phyloP scores from a whole-genome alignment of 2,888 invertebrate genomes.

The Tuberolachnus salignus region DNA sequence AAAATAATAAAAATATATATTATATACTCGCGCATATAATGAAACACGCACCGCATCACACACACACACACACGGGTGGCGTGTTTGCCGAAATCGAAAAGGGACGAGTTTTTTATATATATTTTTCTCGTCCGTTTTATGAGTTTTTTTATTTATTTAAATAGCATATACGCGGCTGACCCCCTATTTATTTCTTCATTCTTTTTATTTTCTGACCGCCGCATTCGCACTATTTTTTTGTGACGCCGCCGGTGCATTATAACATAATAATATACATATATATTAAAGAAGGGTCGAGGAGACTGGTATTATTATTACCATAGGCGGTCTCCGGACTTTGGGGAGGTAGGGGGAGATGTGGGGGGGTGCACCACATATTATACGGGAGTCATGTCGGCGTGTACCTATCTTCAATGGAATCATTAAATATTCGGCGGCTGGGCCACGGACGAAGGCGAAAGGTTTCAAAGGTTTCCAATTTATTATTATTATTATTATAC shows the following conservation, averaged over 20 bases:
- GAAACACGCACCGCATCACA: neutral
- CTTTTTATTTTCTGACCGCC: conserved; percentile 31
- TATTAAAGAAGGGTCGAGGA: conserved; percentile 53
- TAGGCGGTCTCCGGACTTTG: no score
- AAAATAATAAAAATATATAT: no score
- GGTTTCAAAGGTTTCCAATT: conserved; percentile 45
- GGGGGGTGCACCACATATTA: conserved; percentile 23
- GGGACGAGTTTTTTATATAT: neutral
- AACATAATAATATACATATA: no score
- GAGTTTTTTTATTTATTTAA: conserved; percentile 54
- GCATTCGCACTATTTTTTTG: conserved; percentile 35
- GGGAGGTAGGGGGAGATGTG: no score
- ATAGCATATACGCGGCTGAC: conserved; percentile 36
- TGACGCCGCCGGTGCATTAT: neutral
- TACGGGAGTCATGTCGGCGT: conserved; percentile 16
- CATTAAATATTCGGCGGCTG: conserved; percentile 42
- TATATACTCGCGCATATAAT: no score
- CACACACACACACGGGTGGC: neutral
- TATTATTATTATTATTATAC: no score
- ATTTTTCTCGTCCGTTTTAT: conserved; percentile 13
- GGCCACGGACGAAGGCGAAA: conserved; percentile 30
- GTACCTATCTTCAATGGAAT: conserved; percentile 45
- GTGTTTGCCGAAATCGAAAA: conserved; percentile 46
- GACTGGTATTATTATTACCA: no score
- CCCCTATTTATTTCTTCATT: conserved; percentile 1